These are phyloP conservation scores for Acrossocheilus wenchowensis DNA, from an alignment of 2,797 vertebrate species.

Conservation along the genomic window DNA sequence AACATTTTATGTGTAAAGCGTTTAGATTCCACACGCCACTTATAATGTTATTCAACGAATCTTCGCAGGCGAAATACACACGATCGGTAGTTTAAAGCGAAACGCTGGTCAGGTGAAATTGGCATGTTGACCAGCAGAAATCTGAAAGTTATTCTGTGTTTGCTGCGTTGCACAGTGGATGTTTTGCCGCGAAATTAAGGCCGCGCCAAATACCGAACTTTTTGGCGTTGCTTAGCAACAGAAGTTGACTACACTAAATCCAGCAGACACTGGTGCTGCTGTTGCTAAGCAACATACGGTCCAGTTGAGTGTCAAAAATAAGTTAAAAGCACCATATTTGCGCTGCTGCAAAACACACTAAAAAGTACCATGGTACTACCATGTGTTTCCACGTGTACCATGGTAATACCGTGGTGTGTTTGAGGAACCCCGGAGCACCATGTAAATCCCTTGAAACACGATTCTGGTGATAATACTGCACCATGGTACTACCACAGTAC, in stretches of 20 bases:
- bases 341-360: neutral
- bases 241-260: neutral
- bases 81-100: no score
- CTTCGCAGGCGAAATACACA: neutral
- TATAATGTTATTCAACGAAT: no score
- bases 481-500: neutral
- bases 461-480: neutral
- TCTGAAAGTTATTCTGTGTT: neutral
- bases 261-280: neutral
- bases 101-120: neutral
- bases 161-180: neutral
- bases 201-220: neutral
- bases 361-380: neutral
- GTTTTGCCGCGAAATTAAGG: neutral
- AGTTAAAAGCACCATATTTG: neutral
- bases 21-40: no score
- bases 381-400: neutral
- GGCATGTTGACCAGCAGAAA: neutral
- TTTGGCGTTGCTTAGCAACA: neutral
- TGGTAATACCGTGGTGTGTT: neutral
- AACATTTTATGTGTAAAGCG: no score
- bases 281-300: neutral
- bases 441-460: neutral
- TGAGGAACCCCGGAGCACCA: neutral
- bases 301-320: neutral